These are phyloP conservation scores for Orthonyx spaldingii DNA, from an alignment of 2,113 vertebrate genomes.

Conservation along the genomic window DNA sequence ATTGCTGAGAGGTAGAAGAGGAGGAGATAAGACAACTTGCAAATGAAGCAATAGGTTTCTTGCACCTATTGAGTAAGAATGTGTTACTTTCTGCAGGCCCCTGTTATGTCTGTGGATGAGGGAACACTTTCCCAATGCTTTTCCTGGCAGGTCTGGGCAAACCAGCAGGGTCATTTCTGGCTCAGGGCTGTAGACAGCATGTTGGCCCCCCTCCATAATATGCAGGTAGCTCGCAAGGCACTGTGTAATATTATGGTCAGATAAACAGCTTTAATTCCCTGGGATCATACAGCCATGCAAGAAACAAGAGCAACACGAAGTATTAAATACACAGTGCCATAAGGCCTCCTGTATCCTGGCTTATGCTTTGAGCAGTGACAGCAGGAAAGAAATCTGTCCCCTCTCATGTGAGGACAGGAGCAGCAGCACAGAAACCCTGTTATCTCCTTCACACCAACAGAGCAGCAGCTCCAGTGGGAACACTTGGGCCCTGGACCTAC, in stretches of 20 bases:
- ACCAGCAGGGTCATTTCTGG: constrained; percentile 10
- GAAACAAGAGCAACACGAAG: neutral
- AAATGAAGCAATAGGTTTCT: neutral
- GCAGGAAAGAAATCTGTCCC: neutral
- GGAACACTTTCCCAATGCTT: neutral
- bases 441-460: neutral
- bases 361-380: neutral
- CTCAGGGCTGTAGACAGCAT: neutral
- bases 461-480: neutral
- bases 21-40: neutral
- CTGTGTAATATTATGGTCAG: neutral
- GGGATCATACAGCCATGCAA: neutral
- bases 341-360: neutral
- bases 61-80: neutral
- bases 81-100: neutral
- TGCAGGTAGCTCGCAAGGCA: neutral
- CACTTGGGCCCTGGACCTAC: neutral
- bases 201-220: neutral
- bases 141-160: neutral
- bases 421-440: neutral
- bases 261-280: neutral
- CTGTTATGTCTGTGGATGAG: neutral
- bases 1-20: neutral
- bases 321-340: neutral
- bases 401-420: neutral